Percentiles rank a stretch among this genome's conserved stretches.
phyloP scores from a whole-genome alignment of 2,888 invertebrate genomes.

The Antheraea yamamai region DNA sequence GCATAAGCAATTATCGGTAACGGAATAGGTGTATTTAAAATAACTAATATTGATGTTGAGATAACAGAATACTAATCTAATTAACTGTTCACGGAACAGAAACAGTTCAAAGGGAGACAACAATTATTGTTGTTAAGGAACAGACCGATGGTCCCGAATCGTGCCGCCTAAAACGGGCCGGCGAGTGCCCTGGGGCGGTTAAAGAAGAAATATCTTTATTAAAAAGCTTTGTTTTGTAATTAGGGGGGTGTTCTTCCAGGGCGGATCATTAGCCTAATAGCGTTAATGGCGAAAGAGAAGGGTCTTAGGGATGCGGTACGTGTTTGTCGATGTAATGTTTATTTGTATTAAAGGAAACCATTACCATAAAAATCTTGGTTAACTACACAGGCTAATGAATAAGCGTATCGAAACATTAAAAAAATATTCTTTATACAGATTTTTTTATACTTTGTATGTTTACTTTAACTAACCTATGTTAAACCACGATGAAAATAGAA shows the following conservation, averaged over 20 bases:
- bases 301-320: conserved; percentile 39
- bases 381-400: no score
- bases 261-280: conserved; percentile 74
- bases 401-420: no score
- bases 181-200: conserved; percentile 28
- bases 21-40: not conserved
- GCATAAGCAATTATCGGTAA: not conserved
- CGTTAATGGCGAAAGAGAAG: conserved; percentile 58
- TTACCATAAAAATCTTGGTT: no score
- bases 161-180: conserved; percentile 21
- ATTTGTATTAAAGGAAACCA: not conserved
- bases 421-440: no score
- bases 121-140: not conserved
- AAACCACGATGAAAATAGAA: no score
- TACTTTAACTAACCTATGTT: no score
- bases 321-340: not conserved
- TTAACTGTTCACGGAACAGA: conserved; percentile 10
- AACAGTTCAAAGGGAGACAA: conserved; percentile 2
- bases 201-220: conserved; percentile 67
- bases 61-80: conserved; percentile 13
- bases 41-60: not conserved
- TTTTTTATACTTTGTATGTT: no score
- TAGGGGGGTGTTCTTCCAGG: conserved; percentile 57
- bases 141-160: conserved; percentile 3
- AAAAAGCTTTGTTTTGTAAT: conserved; percentile 77